Evolutionary conservation across 1,140 invertebrate genomes (phyloP), one percentile per base, ranked within the genome.

Genomic region (Magallana ariakensis): DNA sequence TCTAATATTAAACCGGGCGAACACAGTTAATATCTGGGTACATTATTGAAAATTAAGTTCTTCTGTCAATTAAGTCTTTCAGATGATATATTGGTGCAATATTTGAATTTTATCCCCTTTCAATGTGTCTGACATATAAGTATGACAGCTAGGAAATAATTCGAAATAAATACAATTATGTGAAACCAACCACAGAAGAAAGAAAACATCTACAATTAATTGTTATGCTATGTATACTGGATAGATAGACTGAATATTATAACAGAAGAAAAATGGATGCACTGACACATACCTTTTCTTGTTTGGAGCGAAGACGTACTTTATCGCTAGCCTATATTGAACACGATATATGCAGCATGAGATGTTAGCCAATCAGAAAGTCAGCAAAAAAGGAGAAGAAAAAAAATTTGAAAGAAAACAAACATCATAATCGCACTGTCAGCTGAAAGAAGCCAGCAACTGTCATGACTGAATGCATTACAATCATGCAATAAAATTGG

Each of bases 231-330:
- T 1, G 16, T 16, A 19, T 62, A 19, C 58, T 70, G 26, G 10
- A 33, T 26, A 22, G 66, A 75, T 22, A 75, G 66, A 26, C 13
- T 70, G 22, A 75, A 22, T 26, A 26, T 7, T 9, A n/a, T 4
- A 9, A 66, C 66, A 75, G 66, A 75, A 75, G 10, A 75, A 75
- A 26, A 16, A 15, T 75, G 66, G 66, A 75, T 75, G 66, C 66
- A 26, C 19, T 33, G 66, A 3, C 66, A 75, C 66, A 75, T 75
- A 75, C 66, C 66, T 75, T 75, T 75, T 75, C 66, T 75, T 75
- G 66, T 75, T 75, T 75, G 66, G 66, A 75, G 66, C 66, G 66
- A 75, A 75, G 66, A 75, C 66, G 66, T 26, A 75, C 66, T 75
- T 75, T 75, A 75, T 75, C 66, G 9, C 66, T 75, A 75, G 66